Base-by-base conservation (phyloP, 2,113 vertebrate species). In the Osmerus eperlanus region DNA sequence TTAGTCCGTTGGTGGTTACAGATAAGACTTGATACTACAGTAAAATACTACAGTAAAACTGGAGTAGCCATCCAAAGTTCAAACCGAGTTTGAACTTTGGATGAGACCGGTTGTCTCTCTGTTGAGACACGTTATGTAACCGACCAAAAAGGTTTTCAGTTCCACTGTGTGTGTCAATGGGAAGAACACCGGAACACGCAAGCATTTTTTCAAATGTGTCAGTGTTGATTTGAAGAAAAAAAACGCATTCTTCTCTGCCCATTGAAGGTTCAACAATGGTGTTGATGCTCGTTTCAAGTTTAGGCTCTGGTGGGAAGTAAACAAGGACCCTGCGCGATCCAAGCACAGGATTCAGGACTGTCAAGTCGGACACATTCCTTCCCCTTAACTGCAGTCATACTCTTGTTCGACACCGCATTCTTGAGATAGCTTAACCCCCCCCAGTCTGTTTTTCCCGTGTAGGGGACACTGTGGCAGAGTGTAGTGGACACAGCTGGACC, bases 401-500 rank as follows among this genome's bases (percentile, higher is more conserved):
- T 14, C 61, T 29, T 16, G 14, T 25, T 1, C 28, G 16, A 15
- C 5, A 63, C 61, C 18, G 28, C 61, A 32, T 63, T 16, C 61
- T 63, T 29, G 15, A 63, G 28, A 63, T 32, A 36, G 61, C 61
- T 29, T 25, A 63, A 63, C 28, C 61, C 41, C 41, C 28, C 61
- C 41, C 41, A 12, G 41, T 11, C 9, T 47, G 41, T 47, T 47
- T 41, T 47, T 47, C 41, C 41, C 7, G 41, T 47, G 9, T 11
- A 47, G 5, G 41, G 41, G 9, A 12, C 41, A 5, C 41, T 47
- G 41, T 47, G 7, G 41, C 41, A 47, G 9, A 21, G 61, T 2
- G 6, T 28, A 29, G 61, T 8, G 61, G 61, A 63, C 61, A 63
- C 61, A 63, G 61, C 61, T 63, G 61, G 61, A 25, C 61, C 25